These are phyloP conservation scores for Drosophila rufa DNA, from an alignment of 1,140 invertebrate species.

Conservation along the genomic window DNA sequence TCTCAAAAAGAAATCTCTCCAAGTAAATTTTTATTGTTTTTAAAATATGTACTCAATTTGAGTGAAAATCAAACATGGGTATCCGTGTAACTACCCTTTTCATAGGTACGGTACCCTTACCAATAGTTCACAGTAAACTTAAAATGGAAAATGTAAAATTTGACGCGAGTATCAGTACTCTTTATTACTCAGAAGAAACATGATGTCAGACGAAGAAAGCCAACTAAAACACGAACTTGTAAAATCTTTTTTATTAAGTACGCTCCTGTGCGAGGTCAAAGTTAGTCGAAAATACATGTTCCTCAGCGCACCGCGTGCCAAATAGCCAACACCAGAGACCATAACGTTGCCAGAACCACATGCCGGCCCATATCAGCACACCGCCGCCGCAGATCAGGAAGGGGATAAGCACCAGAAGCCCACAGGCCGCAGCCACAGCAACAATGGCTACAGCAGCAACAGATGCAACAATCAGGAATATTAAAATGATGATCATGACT, in stretches of 20 bases:
- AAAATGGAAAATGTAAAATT: too few relatives aligned
- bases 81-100: too few relatives aligned
- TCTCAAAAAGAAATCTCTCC: too few relatives aligned
- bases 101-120: too few relatives aligned
- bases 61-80: too few relatives aligned
- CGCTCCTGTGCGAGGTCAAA: neutral
- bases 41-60: too few relatives aligned
- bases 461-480: constrained; percentile 3
- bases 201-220: too few relatives aligned
- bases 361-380: neutral
- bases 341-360: constrained; percentile 7
- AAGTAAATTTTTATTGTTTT: too few relatives aligned
- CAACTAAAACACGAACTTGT: neutral
- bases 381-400: constrained; percentile 4
- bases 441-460: neutral
- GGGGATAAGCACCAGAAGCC: neutral
- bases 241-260: neutral
- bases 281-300: neutral
- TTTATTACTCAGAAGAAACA: too few relatives aligned
- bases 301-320: neutral
- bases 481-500: constrained; percentile 1
- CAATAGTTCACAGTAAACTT: too few relatives aligned
- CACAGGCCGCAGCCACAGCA: constrained; percentile 3
- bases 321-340: constrained; percentile 8
- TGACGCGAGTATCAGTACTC: too few relatives aligned